Evolutionary conservation across 1,140 invertebrate genomes (phyloP), one percentile per base, ranked within the genome.

Genomic region (Scaptodrosophila lebanonensis): DNA sequence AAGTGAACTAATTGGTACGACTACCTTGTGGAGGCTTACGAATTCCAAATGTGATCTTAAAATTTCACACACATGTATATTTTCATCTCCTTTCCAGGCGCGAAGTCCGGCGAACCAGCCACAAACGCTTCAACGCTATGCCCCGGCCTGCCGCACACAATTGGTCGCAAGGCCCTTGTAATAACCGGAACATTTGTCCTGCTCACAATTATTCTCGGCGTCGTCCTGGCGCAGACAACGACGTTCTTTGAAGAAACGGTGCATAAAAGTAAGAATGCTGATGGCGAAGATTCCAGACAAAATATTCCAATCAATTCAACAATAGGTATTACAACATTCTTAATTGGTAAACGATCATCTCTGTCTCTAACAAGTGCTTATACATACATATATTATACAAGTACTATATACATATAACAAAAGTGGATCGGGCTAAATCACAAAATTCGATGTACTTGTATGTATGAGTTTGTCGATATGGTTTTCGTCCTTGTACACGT

Each of bases 291-390:
- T 65, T 77, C 70, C 45, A 69, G 83, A 71, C 70, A 57, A 73
- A 86, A 83, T 84, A 86, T 84, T 77, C 84, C 86, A 83, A 86
- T 87, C 83, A 84, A 86, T 85, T 84, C 83, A 73, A 84, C 79
- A 66, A 86, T 87, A 86, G 86, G 86, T 87, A 87, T 58, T n/a
- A n/a, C n/a, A n/a, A n/a, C n/a, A n/a, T n/a, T n/a, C n/a, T n/a
- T n/a, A n/a, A n/a, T n/a, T n/a, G n/a, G n/a, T n/a, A n/a, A n/a
- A n/a, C n/a, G n/a, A n/a, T n/a, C n/a, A n/a, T n/a, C n/a, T n/a
- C n/a, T n/a, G n/a, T n/a, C n/a, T n/a, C n/a, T n/a, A n/a, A n/a
- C n/a, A n/a, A n/a, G n/a, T n/a, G n/a, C n/a, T n/a, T n/a, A n/a
- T n/a, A n/a, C n/a, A n/a, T n/a, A n/a, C n/a, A n/a, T n/a, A n/a